Evolutionary conservation across 2,797 vertebrate species (phyloP).

Genomic region (Kryptopterus vitreolus): DNA sequence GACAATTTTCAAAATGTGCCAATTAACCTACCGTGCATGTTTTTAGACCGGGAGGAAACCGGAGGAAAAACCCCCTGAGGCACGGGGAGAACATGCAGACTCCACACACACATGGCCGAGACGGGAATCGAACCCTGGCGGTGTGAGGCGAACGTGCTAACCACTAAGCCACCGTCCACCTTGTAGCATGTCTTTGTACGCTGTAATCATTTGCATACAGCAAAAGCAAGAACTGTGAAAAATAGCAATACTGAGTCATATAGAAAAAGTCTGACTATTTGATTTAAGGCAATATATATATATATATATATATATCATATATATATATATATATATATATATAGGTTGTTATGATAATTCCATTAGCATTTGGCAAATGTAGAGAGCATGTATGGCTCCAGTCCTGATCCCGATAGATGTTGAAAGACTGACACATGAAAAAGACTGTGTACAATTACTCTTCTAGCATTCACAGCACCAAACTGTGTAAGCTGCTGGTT

Average conservation of each 20-base stretch:
- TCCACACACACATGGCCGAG: too few species aligned
- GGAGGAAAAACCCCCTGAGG: too few species aligned
- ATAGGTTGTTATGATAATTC: not conserved
- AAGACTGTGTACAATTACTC: conserved; percentile 32
- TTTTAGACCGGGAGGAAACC: too few species aligned
- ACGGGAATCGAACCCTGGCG: too few species aligned
- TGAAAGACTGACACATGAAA: conserved; percentile 28
- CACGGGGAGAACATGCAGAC: too few species aligned
- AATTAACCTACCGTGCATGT: too few species aligned
- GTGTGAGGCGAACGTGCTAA: too few species aligned
- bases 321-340: not conserved
- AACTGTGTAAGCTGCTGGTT: conserved; percentile 42
- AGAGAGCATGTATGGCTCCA: not conserved
- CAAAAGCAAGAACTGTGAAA: not conserved
- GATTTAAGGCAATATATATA: too few species aligned
- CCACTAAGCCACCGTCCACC: too few species aligned
- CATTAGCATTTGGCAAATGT: conserved; percentile 3
- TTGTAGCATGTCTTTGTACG: not conserved
- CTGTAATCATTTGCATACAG: not conserved
- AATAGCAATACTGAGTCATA: not conserved
- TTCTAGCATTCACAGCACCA: conserved; percentile 29
- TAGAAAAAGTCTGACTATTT: too few species aligned
- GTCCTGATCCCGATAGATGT: not conserved
- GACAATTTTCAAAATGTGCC: too few species aligned
- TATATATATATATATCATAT: not conserved